Evolutionary conservation across 2,113 vertebrate genomes (phyloP), one percentile per base, ranked within the genome.

Genomic region (Acanthochromis polyacanthus): DNA sequence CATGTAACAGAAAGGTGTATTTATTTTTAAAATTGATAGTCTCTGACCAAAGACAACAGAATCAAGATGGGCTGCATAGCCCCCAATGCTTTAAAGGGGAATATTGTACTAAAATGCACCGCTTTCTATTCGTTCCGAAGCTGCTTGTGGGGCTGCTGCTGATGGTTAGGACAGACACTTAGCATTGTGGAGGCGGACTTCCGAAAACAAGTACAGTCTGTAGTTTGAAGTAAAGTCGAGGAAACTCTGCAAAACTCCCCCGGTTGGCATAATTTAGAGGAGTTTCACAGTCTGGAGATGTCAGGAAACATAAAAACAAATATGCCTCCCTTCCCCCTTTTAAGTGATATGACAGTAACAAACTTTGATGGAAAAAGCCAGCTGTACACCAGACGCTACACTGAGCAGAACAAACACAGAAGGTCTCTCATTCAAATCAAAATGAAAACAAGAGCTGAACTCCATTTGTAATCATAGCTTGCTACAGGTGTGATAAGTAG

Each of bases 401-500:
- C 22, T 28, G 22, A 53, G 3, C 2, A 20, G 7, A 52, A 32
- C 2, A 14, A 36, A 52, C 16, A 73, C 38, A 69, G 7, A 15
- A 64, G 17, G 3, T n/a, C 7, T 52, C 25, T 25, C 25, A 8
- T 8, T 3, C 7, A 32, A 32, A 5, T 40, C 45, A 50, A 50
- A 50, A 5, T 16, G 46, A 50, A 50, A 19, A 50, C 46, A 50
- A 12, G 16, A 20, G 20, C 6, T 25, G 60, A 53, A 73, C 50
- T 30, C 45, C 17, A 68, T 59, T 40, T 38, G 4, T 60, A 43
- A n/a, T 46, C 52, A 65, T 23, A 48, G 23, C 30, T 46, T n/a
- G 56, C 25, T 36, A 71, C 16, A 30, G 32, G 12, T 22, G 16
- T 62, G 48, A 66, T 48, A 46, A 28, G 74, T 14, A 51, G 20